Evolutionary conservation across 1,140 invertebrate genomes (phyloP).

Genomic region (Leptoteleia sp.): DNA sequence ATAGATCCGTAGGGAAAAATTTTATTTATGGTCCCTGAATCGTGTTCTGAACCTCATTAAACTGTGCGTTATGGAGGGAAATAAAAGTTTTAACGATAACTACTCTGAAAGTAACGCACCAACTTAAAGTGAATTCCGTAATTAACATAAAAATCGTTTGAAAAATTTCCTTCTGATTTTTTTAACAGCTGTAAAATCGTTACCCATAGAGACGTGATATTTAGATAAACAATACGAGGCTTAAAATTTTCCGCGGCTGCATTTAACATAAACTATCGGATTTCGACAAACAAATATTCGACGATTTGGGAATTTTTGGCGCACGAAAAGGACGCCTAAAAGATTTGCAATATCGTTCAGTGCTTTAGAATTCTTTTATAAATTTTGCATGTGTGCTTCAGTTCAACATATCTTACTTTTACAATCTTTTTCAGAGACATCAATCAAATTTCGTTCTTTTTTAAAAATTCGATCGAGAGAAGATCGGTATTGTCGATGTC

Average conservation of each 20-base stretch:
- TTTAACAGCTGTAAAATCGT: too few relatives aligned
- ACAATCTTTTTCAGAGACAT: slow-evolving; percentile 54
- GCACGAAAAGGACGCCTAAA: slow-evolving; percentile 20
- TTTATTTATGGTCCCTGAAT: too few relatives aligned
- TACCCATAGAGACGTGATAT: too few relatives aligned
- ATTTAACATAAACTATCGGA: slow-evolving; percentile 2
- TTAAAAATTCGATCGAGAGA: slow-evolving; percentile 56
- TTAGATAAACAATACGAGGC: too few relatives aligned
- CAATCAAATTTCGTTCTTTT: slow-evolving; percentile 63
- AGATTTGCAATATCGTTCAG: slow-evolving; percentile 46
- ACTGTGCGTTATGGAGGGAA: slow-evolving; percentile 30
- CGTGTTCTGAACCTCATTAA: slow-evolving; percentile 42
- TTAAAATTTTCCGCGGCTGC: too few relatives aligned
- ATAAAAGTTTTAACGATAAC: slow-evolving; percentile 48
- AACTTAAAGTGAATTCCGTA: slow-evolving; percentile 17
- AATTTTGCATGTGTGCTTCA: slow-evolving; percentile 41
- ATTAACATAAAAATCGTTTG: slow-evolving; percentile 34
- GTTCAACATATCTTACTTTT: slow-evolving; percentile 49
- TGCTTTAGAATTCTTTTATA: slow-evolving; percentile 33
- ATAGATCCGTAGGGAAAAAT: too few relatives aligned
- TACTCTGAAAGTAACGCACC: slow-evolving; percentile 10
- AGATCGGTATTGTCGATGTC: slow-evolving; percentile 51
- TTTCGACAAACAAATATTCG: slow-evolving; percentile 14
- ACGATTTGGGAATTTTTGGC: background rate
- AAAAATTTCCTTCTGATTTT: slow-evolving; percentile 4